Evolutionary conservation across 53 echinoderm and acorn worm species (phyloP), one percentile per base, ranked within the genome.

Genomic region (Echinarachnius parma): DNA sequence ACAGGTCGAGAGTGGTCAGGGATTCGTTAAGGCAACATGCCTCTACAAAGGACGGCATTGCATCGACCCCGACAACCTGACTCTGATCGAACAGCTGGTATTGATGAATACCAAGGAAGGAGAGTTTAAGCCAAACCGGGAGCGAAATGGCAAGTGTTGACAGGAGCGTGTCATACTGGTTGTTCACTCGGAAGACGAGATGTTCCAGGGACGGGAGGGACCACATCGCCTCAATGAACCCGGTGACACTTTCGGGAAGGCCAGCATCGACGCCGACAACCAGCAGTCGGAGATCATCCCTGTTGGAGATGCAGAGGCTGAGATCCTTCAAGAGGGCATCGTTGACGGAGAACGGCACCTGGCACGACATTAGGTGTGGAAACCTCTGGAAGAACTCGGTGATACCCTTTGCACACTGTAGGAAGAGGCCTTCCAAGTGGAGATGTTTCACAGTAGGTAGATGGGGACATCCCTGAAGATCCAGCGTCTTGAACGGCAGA

Each of bases 261-360:
- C 4, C 34, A 35, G 34, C 10, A 31, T 69, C 69, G 24, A 69
- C 32, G 18, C 69, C 69, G 2, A 69, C 2, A 22, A 53, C 69
- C n/a, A 69, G 35, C 9, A 69, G 21, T 4, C 69, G 52, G 27
- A 69, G 69, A 53, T 52, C 53, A 3, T 50, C 32, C 34, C 69
- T 31, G 15, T 30, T 32, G 22, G 32, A 28, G 53, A 69, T n/a
- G 11, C 32, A 15, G 1, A 30, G 28, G 22, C 20, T 31, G 18
- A 69, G 21, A 20, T 69, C 69, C 0, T 28, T 48, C 8, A 69
- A 14, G 53, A 69, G 49, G 21, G 11, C 33, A 52, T 69, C 53
- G 35, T 69, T 69, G 52, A 69, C 69, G 19, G 69, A 52, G 53
- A 21, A 69, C 3, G 69, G 69, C 11, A 69, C 53, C 30, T 69